phyloP scores from a whole-genome alignment of 2,113 vertebrate genomes.

The Pithys albifrons region DNA sequence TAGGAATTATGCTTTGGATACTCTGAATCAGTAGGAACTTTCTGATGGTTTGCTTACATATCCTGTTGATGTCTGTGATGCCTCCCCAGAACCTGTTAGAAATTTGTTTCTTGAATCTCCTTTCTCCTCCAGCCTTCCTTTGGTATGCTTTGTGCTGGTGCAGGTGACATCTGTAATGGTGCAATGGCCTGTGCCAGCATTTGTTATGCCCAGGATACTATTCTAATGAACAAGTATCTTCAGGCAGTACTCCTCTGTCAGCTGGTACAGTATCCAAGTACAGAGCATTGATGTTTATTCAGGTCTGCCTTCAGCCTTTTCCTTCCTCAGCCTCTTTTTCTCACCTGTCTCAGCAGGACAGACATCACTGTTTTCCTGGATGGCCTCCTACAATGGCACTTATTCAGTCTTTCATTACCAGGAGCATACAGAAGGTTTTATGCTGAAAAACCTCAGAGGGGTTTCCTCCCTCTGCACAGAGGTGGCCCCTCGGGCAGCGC shows the following conservation, averaged over 20 bases:
- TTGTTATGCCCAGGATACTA: not conserved
- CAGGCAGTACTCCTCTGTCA: not conserved
- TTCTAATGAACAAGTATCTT: not conserved
- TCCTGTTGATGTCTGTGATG: not conserved
- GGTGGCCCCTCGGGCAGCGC: not conserved
- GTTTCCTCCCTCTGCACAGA: not conserved
- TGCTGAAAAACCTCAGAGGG: not conserved
- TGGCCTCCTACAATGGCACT: not conserved
- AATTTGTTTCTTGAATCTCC: not conserved
- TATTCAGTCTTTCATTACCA: not conserved
- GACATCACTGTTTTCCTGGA: not conserved
- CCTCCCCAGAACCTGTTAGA: not conserved
- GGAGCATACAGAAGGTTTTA: not conserved
- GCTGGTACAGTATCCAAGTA: not conserved
- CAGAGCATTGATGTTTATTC: accelerated
- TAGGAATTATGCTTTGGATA: not conserved
- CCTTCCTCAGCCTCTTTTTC: not conserved
- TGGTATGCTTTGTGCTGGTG: not conserved
- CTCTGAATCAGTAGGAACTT: not conserved
- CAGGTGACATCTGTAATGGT: accelerated
- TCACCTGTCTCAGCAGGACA: not conserved
- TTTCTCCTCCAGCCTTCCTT: not conserved
- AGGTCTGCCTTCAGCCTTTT: not conserved
- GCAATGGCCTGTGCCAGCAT: not conserved
- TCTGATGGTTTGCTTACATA: not conserved